phyloP scores from a whole-genome alignment of 2,113 vertebrate species.

The Lophura nycthemera region DNA sequence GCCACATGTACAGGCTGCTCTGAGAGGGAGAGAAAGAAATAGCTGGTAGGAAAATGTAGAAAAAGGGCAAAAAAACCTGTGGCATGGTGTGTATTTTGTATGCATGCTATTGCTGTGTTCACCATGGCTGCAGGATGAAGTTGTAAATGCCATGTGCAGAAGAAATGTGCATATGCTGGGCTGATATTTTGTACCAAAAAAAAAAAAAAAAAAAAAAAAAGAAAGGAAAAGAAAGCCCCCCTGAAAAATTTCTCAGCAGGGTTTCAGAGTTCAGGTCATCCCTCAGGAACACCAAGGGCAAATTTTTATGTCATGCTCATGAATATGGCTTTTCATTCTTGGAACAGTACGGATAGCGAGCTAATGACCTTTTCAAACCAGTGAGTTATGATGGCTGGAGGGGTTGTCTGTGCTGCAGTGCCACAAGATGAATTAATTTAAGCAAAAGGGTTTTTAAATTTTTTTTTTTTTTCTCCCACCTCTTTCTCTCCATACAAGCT shows the following conservation, averaged over 20 bases:
- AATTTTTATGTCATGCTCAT: background rate
- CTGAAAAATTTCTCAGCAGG: background rate
- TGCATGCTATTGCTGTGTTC: background rate
- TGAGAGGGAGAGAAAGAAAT: background rate
- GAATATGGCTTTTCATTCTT: constrained; percentile 22
- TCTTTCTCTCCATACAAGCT: background rate
- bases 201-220: background rate
- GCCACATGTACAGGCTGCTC: background rate
- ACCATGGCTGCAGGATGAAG: background rate
- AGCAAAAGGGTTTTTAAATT: background rate
- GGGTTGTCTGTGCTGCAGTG: constrained; percentile 18
- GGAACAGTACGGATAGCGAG: background rate
- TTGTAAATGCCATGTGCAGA: rapidly evolving
- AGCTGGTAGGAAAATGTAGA: background rate
- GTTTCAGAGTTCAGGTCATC: background rate
- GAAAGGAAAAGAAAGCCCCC: background rate
- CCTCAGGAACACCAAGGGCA: background rate
- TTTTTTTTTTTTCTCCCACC: background rate
- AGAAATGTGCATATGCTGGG: background rate
- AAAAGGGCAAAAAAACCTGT: rapidly evolving
- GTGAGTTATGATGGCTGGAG: constrained; percentile 36
- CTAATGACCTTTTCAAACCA: constrained; percentile 49
- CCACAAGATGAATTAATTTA: constrained; percentile 23
- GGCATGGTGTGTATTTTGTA: background rate
- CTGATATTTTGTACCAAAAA: background rate